phyloP scores from a whole-genome alignment of 2,797 vertebrate species.

The Neomorphus geoffroyi region DNA sequence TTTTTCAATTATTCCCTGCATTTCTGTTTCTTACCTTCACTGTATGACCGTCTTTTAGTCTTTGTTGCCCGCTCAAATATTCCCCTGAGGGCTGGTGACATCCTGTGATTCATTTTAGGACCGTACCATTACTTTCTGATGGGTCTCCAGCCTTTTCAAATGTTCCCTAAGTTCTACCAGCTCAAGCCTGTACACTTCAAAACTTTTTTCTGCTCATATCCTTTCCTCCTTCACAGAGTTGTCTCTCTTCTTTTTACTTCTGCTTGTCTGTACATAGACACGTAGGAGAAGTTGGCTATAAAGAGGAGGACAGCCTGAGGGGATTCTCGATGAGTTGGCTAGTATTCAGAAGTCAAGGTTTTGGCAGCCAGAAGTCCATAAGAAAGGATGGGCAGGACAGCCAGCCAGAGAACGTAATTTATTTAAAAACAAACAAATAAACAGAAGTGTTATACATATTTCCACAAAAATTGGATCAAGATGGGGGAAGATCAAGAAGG shows the following conservation, averaged over 20 bases:
- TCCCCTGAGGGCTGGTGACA: not conserved
- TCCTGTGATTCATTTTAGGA: not conserved
- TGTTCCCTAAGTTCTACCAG: not conserved
- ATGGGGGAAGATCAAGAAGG: not conserved
- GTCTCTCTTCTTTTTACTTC: not conserved
- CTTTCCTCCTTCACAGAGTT: not conserved
- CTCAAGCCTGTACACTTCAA: not conserved
- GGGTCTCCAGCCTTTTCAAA: not conserved
- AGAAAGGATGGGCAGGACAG: not conserved
- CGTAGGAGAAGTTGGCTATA: not conserved
- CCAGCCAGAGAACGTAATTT: not conserved
- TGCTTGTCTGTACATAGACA: not conserved
- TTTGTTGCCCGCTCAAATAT: not conserved
- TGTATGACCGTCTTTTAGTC: not conserved
- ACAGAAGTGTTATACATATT: not conserved
- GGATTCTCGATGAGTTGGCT: not conserved
- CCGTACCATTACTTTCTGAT: not conserved
- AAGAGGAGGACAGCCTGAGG: not conserved
- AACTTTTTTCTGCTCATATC: not conserved
- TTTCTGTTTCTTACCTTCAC: constrained; percentile 3
- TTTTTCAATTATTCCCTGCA: not conserved
- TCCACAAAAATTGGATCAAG: not conserved
- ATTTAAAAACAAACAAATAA: not conserved
- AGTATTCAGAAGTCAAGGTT: not conserved
- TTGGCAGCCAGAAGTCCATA: not conserved